phyloP scores from a whole-genome alignment of 2,888 invertebrate genomes.

The Cepaea hortensis region DNA sequence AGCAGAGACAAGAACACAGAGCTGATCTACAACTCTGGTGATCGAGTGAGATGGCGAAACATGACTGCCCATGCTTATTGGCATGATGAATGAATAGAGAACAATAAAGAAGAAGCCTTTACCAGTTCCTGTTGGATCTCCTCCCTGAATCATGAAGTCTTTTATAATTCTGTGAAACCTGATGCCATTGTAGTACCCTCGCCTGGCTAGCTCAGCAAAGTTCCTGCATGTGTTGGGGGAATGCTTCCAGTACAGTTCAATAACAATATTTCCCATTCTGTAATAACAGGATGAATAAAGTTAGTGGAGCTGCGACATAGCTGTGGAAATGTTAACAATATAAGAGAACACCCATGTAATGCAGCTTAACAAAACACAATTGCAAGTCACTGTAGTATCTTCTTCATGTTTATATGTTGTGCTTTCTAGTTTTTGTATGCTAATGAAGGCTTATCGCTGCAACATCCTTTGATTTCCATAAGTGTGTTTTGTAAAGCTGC shows the following conservation, averaged over 20 bases:
- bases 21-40: no score
- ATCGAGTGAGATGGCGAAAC: no score
- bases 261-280: conserved; percentile 90
- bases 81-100: no score
- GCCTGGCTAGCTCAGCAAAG: conserved; percentile 93
- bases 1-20: no score
- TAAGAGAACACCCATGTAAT: background rate
- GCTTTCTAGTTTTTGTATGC: no score
- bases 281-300: background rate
- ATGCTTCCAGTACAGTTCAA: conserved; percentile 99
- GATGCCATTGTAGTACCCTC: conserved; percentile 97
- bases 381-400: background rate
- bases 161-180: conserved; percentile 96
- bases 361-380: background rate
- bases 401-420: no score
- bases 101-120: background rate
- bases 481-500: no score
- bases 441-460: no score
- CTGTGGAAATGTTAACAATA: no score
- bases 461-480: no score
- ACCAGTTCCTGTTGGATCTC: conserved; percentile 97
- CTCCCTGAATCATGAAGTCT: conserved; percentile 82
- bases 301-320: background rate
- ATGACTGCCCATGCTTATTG: no score
- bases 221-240: conserved; percentile 97